A percentile compares a stretch with the other conserved stretches of the same genome.
Conservation (phyloP, 53 echinoderm and acorn worm species). For the Holothuria scabra region DNA sequence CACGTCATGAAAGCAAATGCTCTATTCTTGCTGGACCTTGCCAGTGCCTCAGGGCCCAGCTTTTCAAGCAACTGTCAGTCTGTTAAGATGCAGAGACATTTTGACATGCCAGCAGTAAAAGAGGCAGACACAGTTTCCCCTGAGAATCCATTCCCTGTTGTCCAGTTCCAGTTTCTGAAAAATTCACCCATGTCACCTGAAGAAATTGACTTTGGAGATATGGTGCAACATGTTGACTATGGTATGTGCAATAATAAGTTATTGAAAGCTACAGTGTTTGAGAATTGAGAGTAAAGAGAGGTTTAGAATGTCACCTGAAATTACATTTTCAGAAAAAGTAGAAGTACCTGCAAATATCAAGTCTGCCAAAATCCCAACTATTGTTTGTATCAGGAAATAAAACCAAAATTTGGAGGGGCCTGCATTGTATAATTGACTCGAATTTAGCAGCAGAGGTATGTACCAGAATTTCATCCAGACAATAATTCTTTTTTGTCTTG, state of each 20-base stretch:
- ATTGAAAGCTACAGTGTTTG: no score
- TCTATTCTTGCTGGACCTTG: slow-evolving; percentile 90
- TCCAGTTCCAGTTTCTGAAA: slow-evolving; percentile 67
- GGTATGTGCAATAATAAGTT: background rate
- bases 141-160: slow-evolving; percentile 72
- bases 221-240: slow-evolving; percentile 27
- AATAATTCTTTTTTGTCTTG: no score
- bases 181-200: slow-evolving; percentile 41
- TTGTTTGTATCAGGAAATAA: no score
- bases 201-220: slow-evolving; percentile 21
- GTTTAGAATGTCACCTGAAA: no score
- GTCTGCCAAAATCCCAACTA: no score
- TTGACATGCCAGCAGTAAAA: slow-evolving; percentile 80
- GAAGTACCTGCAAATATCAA: no score
- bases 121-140: slow-evolving; percentile 81
- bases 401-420: no score
- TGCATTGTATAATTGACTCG: no score
- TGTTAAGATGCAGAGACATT: slow-evolving; percentile 64
- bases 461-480: no score
- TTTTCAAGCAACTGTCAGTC: slow-evolving; percentile 72
- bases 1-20: slow-evolving; percentile 98
- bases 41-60: slow-evolving; percentile 79
- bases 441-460: no score
- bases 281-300: no score
- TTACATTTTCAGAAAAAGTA: no score